Base-by-base conservation (phyloP, 2,113 vertebrate species). In the Phycodurus eques region DNA sequence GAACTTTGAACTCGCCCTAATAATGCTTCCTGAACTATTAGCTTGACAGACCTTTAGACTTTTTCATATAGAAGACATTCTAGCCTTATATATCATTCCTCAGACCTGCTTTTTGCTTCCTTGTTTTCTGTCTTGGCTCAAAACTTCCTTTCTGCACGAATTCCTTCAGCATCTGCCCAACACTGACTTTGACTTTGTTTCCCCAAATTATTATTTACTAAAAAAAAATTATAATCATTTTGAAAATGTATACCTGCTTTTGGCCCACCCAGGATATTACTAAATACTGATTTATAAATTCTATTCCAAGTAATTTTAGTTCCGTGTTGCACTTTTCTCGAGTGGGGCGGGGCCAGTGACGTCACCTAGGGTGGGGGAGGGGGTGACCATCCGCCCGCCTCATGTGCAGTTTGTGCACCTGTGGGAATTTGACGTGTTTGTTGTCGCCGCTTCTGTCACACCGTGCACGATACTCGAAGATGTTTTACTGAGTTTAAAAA, bases 321-420 rank as follows among this genome's bases (percentile, higher is more conserved):
- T 68, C 68, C 63, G 42, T 70, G 60, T 22, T 83, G 68, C 89
- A 91, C 92, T 92, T 90, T 82, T 39, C 3, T 69, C 7, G 20
- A 65, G 70, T 35, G 51, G 76, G 89, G 90, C 78, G 90, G 83
- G 57, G 76, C 44, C 51, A 71, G 2, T 87, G 87, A 84, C 73
- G 89, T 92, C 86, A 92, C 77, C 77, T 64, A 63, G 1, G 66
- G 31, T 72, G 75, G 71, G 76, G 73, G 57, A 67, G 53, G 71
- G 76, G 49, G 74, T 2, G 33, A 63, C 3, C 42, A 54, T 27
- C 47, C 19, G 31, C 76, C 71, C 72, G 33, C 31, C 14, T 27
- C 60, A 3, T 11, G 5, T 17, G 6, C 35, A 39, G 35, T 15
- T 6, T 5, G 53, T 56, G 44, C 43, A 66, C 64, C 44, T 66